These are phyloP conservation scores for Cephalotes varians DNA, from an alignment of 2,888 invertebrate species.

Conservation along the genomic window DNA sequence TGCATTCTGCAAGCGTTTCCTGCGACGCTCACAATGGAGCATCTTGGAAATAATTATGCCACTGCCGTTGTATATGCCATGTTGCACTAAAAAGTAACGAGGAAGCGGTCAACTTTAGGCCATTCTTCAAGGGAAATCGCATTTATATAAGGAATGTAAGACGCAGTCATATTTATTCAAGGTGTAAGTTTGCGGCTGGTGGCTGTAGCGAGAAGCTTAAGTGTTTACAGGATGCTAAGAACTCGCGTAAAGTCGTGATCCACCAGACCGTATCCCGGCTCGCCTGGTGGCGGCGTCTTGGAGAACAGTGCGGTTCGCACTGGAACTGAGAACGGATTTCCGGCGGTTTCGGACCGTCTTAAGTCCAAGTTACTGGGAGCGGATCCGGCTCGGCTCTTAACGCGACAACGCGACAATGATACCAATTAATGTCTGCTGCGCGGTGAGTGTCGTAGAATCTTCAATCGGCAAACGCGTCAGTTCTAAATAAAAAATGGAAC, in stretches of 20 bases:
- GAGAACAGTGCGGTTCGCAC: constrained; percentile 61
- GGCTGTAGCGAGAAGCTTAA: constrained; percentile 55
- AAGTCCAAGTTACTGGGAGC: constrained; percentile 63
- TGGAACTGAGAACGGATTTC: constrained; percentile 75
- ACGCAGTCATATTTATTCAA: constrained; percentile 59
- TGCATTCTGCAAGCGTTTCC: not conserved
- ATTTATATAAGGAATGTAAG: constrained; percentile 5
- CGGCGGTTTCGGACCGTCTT: constrained; percentile 64
- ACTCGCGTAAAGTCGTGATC: constrained; percentile 68
- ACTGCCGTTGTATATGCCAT: not conserved
- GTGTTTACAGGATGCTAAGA: constrained; percentile 71
- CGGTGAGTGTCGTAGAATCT: not conserved
- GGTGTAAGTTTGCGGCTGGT: constrained; percentile 52
- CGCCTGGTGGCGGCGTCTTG: constrained; percentile 65
- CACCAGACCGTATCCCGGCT: constrained; percentile 73
- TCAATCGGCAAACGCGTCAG: not conserved
- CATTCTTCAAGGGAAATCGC: constrained; percentile 5
- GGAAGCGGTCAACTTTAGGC: constrained; percentile 27
- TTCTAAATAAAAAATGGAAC: not conserved
- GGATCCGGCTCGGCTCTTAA: constrained; percentile 57
- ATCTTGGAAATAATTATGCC: not conserved
- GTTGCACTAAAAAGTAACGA: constrained; percentile 41
- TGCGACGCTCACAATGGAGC: not conserved
- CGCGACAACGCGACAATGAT: constrained; percentile 55
- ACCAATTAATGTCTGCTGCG: constrained; percentile 66